Conservation (phyloP, 2,113 vertebrate genomes). For the Carettochelys insculpta region DNA sequence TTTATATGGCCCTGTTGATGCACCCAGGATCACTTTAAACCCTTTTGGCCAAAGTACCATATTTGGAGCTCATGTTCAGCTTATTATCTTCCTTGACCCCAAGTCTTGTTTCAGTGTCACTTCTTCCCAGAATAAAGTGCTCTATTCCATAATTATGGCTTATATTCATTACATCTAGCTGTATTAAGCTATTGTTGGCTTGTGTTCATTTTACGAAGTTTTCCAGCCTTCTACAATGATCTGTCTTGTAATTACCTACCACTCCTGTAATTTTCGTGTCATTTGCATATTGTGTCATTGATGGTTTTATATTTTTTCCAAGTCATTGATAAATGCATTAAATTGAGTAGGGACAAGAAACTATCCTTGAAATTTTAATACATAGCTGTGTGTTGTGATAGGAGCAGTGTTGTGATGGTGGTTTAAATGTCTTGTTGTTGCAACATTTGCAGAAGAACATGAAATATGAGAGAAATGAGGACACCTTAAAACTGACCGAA, state of each 20-base stretch:
- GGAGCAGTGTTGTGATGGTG: neutral
- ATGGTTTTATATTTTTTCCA: neutral
- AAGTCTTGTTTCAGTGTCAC: neutral
- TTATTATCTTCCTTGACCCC: too few species aligned
- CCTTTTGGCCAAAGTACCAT: too few species aligned
- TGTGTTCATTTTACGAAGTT: neutral
- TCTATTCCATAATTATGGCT: neutral
- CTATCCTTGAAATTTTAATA: neutral
- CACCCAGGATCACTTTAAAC: too few species aligned
- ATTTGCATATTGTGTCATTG: neutral
- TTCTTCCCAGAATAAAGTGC: neutral
- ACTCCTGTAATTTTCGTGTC: neutral
- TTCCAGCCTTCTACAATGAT: neutral
- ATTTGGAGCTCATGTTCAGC: too few species aligned
- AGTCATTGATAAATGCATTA: neutral
- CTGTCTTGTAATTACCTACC: neutral
- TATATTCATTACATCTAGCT: neutral
- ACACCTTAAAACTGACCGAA: neutral
- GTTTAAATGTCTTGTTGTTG: neutral
- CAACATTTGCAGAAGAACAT: neutral
- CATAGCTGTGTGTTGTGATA: neutral
- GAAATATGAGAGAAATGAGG: neutral
- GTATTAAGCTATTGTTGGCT: neutral
- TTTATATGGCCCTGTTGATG: too few species aligned
- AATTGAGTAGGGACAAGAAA: neutral